Base-by-base conservation (phyloP, 2,797 vertebrate species). In the Pampus argenteus region DNA sequence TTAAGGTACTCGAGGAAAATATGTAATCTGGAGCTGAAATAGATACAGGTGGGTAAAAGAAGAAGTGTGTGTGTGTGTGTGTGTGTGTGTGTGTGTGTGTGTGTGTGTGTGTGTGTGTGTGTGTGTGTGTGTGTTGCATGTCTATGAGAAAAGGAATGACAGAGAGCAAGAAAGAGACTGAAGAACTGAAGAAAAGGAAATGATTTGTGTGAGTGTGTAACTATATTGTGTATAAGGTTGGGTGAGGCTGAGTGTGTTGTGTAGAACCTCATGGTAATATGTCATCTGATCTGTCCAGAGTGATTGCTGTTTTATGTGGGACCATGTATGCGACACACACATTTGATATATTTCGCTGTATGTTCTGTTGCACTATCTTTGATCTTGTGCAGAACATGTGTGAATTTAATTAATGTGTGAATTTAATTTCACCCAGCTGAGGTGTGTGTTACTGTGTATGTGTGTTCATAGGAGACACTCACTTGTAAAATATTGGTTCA, bases 11-110 rank as follows among this genome's bases (percentile, higher is more conserved):
- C 1, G 0, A 36, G 28, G 42, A 13, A 45, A 55, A 66, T 9
- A 71, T 62, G 58, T 66, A 38, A 64, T 47, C 54, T 76, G 71
- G 55, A 73, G 28, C 45, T 77, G 63, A 83, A 66, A 49, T 9
- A 60, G 11, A 66, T 6, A 65, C 69, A 67, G 70, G 84, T 86
- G 58, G 38, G 83, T 66, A 18, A 49, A 58, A 58, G 2, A 10
- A 15, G 0, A 28, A 1, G 17, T 1, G 29, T 54, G 44, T 29
- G 10, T 22, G 10, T 65, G 54, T 64, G 31, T 54, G 29, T 47
- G 38, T 17, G 7, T 48, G 13, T 18, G 13, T 17, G n/a, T 36
- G 23, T 54, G 22, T 40, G 50, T 55, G 47, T 50, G 61, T 48
- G 68, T 56, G 60, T 68, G 42, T 66, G 17, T 1, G 29, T 54